phyloP scores from a whole-genome alignment of 2,797 vertebrate genomes.

The Typhlichthys eigenmanni region DNA sequence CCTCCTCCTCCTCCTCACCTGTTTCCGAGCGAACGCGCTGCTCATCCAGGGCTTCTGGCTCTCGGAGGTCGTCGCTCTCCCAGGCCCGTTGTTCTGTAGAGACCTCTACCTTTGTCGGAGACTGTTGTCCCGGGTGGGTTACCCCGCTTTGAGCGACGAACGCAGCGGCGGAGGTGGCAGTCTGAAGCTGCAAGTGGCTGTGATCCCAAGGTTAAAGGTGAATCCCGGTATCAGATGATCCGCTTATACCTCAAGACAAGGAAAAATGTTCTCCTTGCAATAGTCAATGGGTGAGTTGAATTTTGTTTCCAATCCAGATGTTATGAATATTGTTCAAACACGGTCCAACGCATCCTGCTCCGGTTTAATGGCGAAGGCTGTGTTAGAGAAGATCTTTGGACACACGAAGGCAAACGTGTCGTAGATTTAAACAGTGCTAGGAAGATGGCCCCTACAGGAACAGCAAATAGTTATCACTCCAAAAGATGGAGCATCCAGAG shows the following conservation, averaged over 20 bases:
- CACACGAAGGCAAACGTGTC: too few species aligned
- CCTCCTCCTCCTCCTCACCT: slow-evolving; percentile 66
- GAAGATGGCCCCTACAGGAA: too few species aligned
- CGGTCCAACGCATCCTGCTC: too few species aligned
- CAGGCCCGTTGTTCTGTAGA: slow-evolving; percentile 29
- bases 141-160: slow-evolving; percentile 4
- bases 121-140: background rate
- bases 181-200: slow-evolving; percentile 1
- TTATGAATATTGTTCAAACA: too few species aligned
- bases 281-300: too few species aligned
- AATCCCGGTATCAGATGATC: slow-evolving; percentile 41
- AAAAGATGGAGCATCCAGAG: too few species aligned
- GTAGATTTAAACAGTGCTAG: too few species aligned
- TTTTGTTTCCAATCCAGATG: too few species aligned
- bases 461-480: too few species aligned
- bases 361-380: too few species aligned
- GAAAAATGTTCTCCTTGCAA: too few species aligned
- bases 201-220: slow-evolving; percentile 22
- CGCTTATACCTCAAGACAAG: slow-evolving; percentile 19
- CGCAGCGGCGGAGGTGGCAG: background rate
- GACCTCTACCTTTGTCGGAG: slow-evolving; percentile 9
- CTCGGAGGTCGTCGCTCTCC: slow-evolving; percentile 46
- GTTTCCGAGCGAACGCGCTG: slow-evolving; percentile 50
- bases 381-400: too few species aligned
- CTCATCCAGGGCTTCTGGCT: slow-evolving; percentile 73